Conservation (phyloP, 1,140 invertebrate species). For the Zelostemma sp. region DNA sequence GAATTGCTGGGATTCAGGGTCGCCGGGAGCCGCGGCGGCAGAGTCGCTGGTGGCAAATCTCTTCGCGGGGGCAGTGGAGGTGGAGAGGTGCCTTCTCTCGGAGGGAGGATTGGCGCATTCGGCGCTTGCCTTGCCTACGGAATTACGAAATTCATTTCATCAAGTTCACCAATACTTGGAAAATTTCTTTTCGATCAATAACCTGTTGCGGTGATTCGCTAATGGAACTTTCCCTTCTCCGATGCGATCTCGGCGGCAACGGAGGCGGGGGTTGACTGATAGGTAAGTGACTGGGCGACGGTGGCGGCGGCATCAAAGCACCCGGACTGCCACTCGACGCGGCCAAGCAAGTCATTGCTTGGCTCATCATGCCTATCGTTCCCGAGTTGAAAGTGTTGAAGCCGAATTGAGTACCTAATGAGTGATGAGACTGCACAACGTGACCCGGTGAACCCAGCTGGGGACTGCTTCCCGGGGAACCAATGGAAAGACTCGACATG, state of each 20-base stretch:
- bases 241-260: constrained; percentile 71
- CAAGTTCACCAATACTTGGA: too few species aligned
- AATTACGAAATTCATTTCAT: constrained; percentile 8
- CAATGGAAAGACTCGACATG: constrained; percentile 60
- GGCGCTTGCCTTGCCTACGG: constrained; percentile 71
- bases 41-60: constrained; percentile 62
- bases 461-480: constrained; percentile 65
- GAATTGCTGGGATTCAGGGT: constrained; percentile 59
- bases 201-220: constrained; percentile 74
- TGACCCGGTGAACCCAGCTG: constrained; percentile 63
- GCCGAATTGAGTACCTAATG: constrained; percentile 66
- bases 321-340: constrained; percentile 67
- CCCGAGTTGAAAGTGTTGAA: constrained; percentile 65
- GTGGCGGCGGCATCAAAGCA: constrained; percentile 65
- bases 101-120: constrained; percentile 74
- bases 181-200: too few species aligned
- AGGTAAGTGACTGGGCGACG: constrained; percentile 67
- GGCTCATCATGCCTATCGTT: constrained; percentile 56
- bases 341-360: constrained; percentile 49
- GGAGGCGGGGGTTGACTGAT: constrained; percentile 71
- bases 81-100: constrained; percentile 73
- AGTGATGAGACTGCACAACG: constrained; percentile 53
- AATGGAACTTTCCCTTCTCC: constrained; percentile 74
- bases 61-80: constrained; percentile 75
- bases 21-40: constrained; percentile 66